Conservation (phyloP, 2,797 vertebrate species). For the Onychomys torridus region DNA sequence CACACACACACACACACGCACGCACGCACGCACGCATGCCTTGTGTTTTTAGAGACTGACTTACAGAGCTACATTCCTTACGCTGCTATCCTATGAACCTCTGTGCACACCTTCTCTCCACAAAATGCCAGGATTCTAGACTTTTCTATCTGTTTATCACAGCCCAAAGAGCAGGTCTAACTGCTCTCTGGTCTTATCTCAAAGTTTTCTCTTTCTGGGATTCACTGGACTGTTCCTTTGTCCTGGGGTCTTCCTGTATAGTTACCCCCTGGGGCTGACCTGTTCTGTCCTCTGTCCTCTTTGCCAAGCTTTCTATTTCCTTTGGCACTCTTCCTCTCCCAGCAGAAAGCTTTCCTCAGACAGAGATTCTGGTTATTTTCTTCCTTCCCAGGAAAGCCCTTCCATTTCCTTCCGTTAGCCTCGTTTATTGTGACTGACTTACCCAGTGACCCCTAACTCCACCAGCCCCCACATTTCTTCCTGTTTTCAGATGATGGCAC, state of each 20-base stretch:
- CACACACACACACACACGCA: too few relatives aligned
- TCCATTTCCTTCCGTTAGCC: slow-evolving; percentile 15
- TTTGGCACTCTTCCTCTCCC: not conserved
- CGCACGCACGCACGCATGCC: too few relatives aligned
- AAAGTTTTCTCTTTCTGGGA: not conserved
- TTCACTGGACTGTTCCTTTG: not conserved
- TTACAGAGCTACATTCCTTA: not conserved
- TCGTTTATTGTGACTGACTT: not conserved
- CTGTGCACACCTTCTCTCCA: not conserved
- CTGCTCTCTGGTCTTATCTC: not conserved
- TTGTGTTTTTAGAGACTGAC: not conserved
- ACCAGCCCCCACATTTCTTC: slow-evolving; percentile 45
- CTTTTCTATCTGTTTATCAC: not conserved
- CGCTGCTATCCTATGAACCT: not conserved
- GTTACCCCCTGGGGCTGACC: not conserved
- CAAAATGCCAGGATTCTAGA: not conserved
- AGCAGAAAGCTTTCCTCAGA: not conserved
- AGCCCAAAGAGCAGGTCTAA: not conserved
- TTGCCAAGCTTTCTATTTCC: not conserved
- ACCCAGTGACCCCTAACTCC: slow-evolving; percentile 5
- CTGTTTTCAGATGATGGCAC: slow-evolving; percentile 60
- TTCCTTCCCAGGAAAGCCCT: slow-evolving; percentile 63
- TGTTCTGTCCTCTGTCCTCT: not conserved
- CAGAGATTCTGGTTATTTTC: slow-evolving; percentile 6
- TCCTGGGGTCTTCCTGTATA: not conserved